Conservation (phyloP, 92 coral and sea anemone genomes). For the Chrysogorgia sp. region DNA sequence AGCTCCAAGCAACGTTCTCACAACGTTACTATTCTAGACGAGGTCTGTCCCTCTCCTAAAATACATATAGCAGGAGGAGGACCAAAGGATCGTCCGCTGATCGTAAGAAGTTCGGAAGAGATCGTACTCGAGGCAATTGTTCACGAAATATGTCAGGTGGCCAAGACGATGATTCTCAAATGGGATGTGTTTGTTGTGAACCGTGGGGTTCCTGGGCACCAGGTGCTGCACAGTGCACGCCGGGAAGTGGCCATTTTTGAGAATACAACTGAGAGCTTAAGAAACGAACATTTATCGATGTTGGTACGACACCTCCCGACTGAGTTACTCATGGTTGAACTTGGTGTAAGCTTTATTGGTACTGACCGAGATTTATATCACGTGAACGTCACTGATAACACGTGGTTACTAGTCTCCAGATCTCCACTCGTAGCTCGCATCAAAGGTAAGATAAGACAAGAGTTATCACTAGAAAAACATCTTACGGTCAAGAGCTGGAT, state of each 20-base stretch:
- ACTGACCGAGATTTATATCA: conserved; percentile 72
- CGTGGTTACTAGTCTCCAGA: conserved; percentile 77
- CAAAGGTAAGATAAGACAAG: conserved; percentile 62
- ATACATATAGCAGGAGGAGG: conserved; percentile 72
- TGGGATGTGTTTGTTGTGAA: conserved; percentile 72
- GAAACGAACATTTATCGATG: conserved; percentile 57
- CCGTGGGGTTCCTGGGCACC: not conserved
- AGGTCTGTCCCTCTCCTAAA: conserved; percentile 71
- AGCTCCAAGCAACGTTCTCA: conserved; percentile 50
- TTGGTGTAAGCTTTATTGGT: conserved; percentile 71
- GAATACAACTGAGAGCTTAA: conserved; percentile 49
- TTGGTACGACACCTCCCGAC: conserved; percentile 71
- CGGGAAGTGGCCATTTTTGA: conserved; percentile 37
- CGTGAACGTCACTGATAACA: conserved; percentile 59
- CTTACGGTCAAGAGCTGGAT: too few species aligned
- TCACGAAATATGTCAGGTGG: conserved; percentile 76
- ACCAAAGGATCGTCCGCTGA: conserved; percentile 57
- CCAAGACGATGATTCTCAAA: conserved; percentile 61
- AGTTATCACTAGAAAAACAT: too few species aligned
- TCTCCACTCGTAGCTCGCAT: conserved; percentile 75
- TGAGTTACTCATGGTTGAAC: conserved; percentile 64
- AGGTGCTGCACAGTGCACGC: conserved; percentile 49
- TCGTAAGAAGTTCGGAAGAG: conserved; percentile 64
- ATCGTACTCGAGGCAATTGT: conserved; percentile 61
- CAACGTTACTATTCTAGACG: conserved; percentile 58